Evolutionary conservation across 2,113 vertebrate genomes (phyloP), one percentile per base, ranked within the genome.

Genomic region (Buteo buteo): DNA sequence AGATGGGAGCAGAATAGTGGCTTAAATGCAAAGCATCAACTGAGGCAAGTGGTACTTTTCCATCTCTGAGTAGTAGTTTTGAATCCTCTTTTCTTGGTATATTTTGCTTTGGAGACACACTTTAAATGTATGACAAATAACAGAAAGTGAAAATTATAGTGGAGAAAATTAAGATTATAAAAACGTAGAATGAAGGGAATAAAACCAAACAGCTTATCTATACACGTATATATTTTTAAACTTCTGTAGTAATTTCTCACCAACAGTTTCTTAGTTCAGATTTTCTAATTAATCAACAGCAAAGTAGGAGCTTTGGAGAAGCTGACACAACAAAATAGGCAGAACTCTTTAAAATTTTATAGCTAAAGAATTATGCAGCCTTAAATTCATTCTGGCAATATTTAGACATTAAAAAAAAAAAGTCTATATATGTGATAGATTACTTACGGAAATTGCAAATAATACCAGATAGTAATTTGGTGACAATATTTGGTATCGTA

Each of bases 1-100:
- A 97, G 91, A 93, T 87, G 89, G 93, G 67, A 76, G 62, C 70
- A 77, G 78, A 94, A 72, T 55, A 85, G 84, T 82, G 89, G 71
- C 70, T 91, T 89, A 90, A 86, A 90, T 81, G 77, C 66, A 93
- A 79, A 79, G 22, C n/a, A n/a, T 57, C 84, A 64, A 7, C 50
- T 91, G 93, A 89, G 32, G 61, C 58, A 59, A 94, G 84, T 45
- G 49, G 49, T 90, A 62, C 61, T 94, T 95, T 84, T 87, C 91
- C 81, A 18, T 45, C 45, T 69, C 73, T 64, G 57, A 69, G 52
- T 18, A 57, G 36, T 36, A 67, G 62, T 22, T 91, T 90, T 84
- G 65, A 66, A 22, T 88, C 58, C 90, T 80, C 64, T 54, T 79
- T 89, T 79, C 47, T 58, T 45, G 11, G 17, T 34, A 11, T 31